phyloP scores from a whole-genome alignment of 2,888 invertebrate genomes.

The Conops quadrifasciatus region DNA sequence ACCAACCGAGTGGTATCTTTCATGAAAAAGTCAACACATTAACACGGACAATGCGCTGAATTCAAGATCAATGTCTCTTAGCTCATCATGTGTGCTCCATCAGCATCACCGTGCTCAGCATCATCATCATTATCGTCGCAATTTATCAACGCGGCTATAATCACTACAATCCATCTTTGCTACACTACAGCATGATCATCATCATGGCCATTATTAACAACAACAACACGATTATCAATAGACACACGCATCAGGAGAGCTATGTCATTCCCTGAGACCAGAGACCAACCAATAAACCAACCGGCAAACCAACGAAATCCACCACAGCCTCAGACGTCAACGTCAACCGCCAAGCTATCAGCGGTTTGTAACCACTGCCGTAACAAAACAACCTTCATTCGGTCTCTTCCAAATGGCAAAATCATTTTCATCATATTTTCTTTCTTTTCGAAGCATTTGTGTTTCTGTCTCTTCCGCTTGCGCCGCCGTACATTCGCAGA shows the following conservation, averaged over 20 bases:
- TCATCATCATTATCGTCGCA: neutral
- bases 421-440: neutral
- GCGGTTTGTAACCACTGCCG: constrained; percentile 3
- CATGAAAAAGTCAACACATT: constrained; percentile 15
- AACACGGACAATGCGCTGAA: constrained; percentile 20
- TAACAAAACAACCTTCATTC: constrained; percentile 6
- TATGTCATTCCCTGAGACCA: too few relatives aligned
- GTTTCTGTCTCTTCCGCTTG: neutral
- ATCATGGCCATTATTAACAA: constrained; percentile 7
- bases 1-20: neutral
- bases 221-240: neutral
- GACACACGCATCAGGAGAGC: neutral
- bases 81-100: neutral
- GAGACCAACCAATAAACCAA: too few relatives aligned
- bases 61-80: constrained; percentile 28
- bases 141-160: neutral
- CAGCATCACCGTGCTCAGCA: neutral
- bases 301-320: neutral
- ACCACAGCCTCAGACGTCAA: constrained; percentile 13
- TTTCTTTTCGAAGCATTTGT: neutral
- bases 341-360: neutral
- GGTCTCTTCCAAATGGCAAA: neutral
- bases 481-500: neutral
- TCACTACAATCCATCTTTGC: neutral
- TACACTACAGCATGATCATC: neutral